A percentile compares a stretch with the other conserved stretches of the same genome.
Conservation (phyloP, 2,113 vertebrate genomes). For the Electrona antarctica region DNA sequence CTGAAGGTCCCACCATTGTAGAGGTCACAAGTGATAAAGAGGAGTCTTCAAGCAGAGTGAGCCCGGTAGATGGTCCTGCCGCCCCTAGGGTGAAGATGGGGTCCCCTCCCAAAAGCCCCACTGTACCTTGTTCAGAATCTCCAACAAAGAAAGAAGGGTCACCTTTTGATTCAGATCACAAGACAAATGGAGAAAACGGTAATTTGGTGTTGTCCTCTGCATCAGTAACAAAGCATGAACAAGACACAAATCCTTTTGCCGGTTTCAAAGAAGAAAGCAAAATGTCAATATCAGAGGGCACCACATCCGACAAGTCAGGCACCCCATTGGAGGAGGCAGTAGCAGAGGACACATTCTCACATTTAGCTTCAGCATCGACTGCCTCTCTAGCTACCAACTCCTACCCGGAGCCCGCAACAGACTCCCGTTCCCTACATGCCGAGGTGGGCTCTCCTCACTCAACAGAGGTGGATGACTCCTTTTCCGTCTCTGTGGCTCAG, state of each 20-base stretch:
- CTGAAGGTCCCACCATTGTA: constrained; percentile 82
- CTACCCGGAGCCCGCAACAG: constrained; percentile 93
- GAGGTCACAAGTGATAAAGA: constrained; percentile 89
- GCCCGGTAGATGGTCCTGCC: constrained; percentile 86
- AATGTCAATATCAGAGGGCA: constrained; percentile 98
- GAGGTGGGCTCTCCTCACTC: constrained; percentile 96
- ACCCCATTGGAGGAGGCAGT: constrained; percentile 93
- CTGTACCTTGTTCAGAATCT: constrained; percentile 77
- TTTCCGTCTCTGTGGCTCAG: constrained; percentile 95
- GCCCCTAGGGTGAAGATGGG: constrained; percentile 83
- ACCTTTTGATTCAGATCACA: constrained; percentile 55
- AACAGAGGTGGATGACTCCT: constrained; percentile 96
- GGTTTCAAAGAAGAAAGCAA: constrained; percentile 94
- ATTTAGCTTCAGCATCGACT: constrained; percentile 94
- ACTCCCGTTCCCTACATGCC: constrained; percentile 94
- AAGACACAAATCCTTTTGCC: constrained; percentile 80
- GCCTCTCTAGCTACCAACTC: constrained; percentile 95
- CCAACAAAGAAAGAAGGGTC: constrained; percentile 74
- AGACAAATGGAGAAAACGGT: constrained; percentile 72
- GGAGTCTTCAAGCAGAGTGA: constrained; percentile 81
- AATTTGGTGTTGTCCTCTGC: constrained; percentile 62
- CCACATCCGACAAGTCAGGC: constrained; percentile 93
- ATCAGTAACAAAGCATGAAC: constrained; percentile 73
- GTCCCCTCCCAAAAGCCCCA: constrained; percentile 81
- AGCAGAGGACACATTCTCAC: constrained; percentile 95